These are phyloP conservation scores for Paraescarpia echinospica DNA, from an alignment of 1,140 invertebrate species.

Conservation along the genomic window DNA sequence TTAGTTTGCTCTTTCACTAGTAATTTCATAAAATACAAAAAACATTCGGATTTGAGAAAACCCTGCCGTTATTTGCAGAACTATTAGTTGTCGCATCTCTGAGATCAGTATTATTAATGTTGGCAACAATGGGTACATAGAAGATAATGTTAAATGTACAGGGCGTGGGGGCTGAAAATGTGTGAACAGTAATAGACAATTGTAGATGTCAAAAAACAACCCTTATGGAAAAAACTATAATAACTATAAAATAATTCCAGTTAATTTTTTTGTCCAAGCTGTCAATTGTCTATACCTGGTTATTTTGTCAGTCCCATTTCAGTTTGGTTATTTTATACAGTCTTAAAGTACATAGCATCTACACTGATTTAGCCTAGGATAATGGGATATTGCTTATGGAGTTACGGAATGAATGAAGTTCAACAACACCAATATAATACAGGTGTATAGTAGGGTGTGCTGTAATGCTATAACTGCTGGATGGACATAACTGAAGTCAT, in stretches of 20 bases:
- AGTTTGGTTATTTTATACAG: not conserved
- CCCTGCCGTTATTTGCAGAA: not conserved
- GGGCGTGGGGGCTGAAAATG: not conserved
- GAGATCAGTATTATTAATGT: not conserved
- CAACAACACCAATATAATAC: too few species aligned
- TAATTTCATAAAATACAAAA: not conserved
- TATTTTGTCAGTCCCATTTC: not conserved
- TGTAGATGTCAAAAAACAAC: too few species aligned
- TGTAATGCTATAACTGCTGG: too few species aligned
- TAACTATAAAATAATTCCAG: not conserved
- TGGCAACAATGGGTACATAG: not conserved
- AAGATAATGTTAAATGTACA: not conserved
- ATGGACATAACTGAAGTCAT: too few species aligned
- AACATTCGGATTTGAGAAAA: not conserved
- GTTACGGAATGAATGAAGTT: too few species aligned
- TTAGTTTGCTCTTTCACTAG: not conserved
- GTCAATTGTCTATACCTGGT: not conserved
- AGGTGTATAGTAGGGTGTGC: too few species aligned
- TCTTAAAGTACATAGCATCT: too few species aligned
- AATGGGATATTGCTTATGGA: too few species aligned
- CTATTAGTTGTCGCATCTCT: not conserved
- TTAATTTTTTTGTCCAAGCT: not conserved
- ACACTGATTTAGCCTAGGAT: too few species aligned
- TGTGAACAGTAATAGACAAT: not conserved
- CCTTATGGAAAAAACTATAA: too few species aligned